Conservation (phyloP, 2,113 vertebrate genomes). For the Stictonetta naevosa region DNA sequence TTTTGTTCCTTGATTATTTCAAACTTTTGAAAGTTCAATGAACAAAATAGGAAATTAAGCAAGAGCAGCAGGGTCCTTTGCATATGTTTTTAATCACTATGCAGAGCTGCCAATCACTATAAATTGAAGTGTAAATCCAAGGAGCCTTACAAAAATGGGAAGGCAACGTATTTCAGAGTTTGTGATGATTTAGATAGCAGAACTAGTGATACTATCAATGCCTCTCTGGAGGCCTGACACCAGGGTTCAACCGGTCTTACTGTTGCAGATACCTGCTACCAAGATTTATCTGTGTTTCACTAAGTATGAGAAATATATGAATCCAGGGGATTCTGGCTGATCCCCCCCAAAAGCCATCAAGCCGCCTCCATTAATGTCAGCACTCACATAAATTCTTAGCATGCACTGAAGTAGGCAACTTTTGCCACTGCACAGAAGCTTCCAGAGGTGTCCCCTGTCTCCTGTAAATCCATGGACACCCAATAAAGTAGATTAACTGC, state of each 20-base stretch:
- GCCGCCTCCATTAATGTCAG: constrained; percentile 73
- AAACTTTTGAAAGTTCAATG: background rate
- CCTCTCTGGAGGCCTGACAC: constrained; percentile 34
- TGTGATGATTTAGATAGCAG: constrained; percentile 57
- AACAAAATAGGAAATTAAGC: background rate
- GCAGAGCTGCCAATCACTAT: background rate
- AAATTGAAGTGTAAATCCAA: constrained; percentile 25
- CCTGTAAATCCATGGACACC: constrained; percentile 78
- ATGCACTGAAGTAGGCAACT: constrained; percentile 38
- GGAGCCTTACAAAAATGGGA: background rate
- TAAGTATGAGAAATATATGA: constrained; percentile 66
- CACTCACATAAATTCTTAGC: constrained; percentile 64
- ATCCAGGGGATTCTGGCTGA: constrained; percentile 54
- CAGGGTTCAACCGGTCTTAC: constrained; percentile 13
- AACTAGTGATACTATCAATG: background rate
- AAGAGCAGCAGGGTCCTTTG: background rate
- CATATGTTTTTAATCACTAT: constrained; percentile 1
- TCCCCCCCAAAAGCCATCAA: constrained; percentile 34
- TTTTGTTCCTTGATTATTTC: background rate
- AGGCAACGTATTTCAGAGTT: background rate
- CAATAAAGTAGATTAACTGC: constrained; percentile 73
- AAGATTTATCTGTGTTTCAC: constrained; percentile 78
- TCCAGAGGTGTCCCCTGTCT: constrained; percentile 62
- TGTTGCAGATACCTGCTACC: background rate
- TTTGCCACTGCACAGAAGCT: constrained; percentile 77